Percentiles rank a stretch among this genome's conserved stretches.
phyloP scores from a whole-genome alignment of 2,797 vertebrate species.

The Chaunax sp. region DNA sequence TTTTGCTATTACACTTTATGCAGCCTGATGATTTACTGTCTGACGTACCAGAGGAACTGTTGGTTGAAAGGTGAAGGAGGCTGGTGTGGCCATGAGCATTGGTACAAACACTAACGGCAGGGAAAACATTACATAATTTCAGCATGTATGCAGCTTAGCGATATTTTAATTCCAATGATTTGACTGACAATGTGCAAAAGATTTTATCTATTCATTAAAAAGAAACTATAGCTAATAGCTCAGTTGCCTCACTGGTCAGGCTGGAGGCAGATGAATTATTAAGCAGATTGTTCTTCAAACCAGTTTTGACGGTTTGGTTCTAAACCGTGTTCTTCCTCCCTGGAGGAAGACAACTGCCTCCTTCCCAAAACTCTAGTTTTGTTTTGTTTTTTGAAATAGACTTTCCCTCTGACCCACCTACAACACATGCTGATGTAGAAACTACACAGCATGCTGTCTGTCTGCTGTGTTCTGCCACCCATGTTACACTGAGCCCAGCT shows the following conservation, averaged over 20 bases:
- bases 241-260: background rate
- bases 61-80: slow-evolving; percentile 5
- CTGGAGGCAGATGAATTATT: background rate
- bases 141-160: too few species aligned
- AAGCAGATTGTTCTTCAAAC: background rate
- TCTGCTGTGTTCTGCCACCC: background rate
- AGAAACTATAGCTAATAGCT: too few species aligned
- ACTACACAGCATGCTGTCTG: too few species aligned
- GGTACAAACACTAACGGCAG: background rate
- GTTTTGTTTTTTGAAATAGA: background rate
- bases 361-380: background rate
- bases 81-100: slow-evolving; percentile 3
- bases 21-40: slow-evolving; percentile 49
- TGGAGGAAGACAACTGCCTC: background rate
- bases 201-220: too few species aligned
- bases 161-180: background rate
- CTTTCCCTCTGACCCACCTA: background rate
- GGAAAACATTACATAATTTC: too few species aligned
- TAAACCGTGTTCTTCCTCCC: background rate
- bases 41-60: slow-evolving; percentile 29
- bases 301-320: background rate
- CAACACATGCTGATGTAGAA: background rate
- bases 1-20: slow-evolving; percentile 42
- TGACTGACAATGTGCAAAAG: background rate
- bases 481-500: background rate